Evolutionary conservation across 1,140 invertebrate species (phyloP).

Genomic region (Chironomus tepperi): DNA sequence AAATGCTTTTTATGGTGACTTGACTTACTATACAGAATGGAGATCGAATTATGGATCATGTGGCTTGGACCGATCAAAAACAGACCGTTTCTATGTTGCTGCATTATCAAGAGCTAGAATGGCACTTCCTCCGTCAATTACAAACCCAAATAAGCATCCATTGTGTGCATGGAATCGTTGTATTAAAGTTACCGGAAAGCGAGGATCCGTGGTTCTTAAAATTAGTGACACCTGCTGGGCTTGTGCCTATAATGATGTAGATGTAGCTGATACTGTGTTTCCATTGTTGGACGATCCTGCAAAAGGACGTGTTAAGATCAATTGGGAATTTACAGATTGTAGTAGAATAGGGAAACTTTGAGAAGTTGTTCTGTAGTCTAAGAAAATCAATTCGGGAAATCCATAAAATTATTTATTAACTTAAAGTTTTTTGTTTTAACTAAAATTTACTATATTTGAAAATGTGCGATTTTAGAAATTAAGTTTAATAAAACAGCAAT

Average conservation of each 20-base stretch:
- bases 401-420: too few species aligned
- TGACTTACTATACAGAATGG: background rate
- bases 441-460: too few species aligned
- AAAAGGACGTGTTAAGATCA: background rate
- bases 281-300: background rate
- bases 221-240: background rate
- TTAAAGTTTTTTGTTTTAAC: too few species aligned
- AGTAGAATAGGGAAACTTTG: background rate
- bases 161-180: background rate
- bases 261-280: background rate
- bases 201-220: background rate
- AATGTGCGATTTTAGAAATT: too few species aligned
- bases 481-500: too few species aligned
- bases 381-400: too few species aligned
- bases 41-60: background rate
- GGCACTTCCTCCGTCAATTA: background rate
- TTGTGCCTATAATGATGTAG: background rate
- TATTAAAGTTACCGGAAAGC: background rate
- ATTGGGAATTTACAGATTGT: background rate
- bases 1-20: background rate
- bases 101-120: background rate
- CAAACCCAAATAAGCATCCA: constrained; percentile 6
- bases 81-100: background rate
- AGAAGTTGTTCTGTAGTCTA: too few species aligned
- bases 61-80: background rate